Evolutionary conservation across 2,797 vertebrate genomes (phyloP).

Genomic region (Gastrophryne carolinensis): DNA sequence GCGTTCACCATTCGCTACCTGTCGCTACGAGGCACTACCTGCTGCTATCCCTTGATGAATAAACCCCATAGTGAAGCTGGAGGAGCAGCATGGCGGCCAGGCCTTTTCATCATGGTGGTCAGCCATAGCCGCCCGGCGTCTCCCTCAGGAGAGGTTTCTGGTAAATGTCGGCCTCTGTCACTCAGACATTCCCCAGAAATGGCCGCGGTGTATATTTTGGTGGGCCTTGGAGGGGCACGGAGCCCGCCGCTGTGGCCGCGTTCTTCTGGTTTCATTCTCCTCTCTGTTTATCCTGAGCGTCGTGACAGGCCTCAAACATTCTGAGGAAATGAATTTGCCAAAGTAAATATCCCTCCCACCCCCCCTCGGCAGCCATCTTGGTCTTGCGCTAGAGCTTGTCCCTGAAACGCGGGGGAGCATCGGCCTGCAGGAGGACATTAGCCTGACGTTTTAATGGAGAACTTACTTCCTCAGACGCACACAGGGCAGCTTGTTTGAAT

Average conservation of each 20-base stretch:
- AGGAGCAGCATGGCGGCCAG: too few species aligned
- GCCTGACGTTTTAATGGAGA: background rate
- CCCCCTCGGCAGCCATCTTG: constrained; percentile 7
- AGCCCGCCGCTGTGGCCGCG: background rate
- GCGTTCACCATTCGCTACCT: too few species aligned
- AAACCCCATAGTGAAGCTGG: too few species aligned
- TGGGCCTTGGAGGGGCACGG: background rate
- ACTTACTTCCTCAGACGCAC: background rate
- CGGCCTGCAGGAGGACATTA: too few species aligned
- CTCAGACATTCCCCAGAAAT: background rate
- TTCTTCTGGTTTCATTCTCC: background rate
- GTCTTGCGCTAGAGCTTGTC: background rate
- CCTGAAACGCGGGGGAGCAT: constrained; percentile 3
- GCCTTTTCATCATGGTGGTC: too few species aligned
- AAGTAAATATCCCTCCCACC: constrained; percentile 21
- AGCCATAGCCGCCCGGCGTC: too few species aligned
- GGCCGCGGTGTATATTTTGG: background rate
- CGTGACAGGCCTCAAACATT: constrained; percentile 11
- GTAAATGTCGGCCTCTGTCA: background rate
- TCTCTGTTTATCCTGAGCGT: background rate
- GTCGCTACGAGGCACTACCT: too few species aligned
- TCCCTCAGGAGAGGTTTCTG: background rate
- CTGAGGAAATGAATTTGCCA: constrained; percentile 12
- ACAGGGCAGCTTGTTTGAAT: background rate
- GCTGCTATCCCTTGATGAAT: too few species aligned